phyloP scores from a whole-genome alignment of 1,140 invertebrate species.

The Orchestia grillus region DNA sequence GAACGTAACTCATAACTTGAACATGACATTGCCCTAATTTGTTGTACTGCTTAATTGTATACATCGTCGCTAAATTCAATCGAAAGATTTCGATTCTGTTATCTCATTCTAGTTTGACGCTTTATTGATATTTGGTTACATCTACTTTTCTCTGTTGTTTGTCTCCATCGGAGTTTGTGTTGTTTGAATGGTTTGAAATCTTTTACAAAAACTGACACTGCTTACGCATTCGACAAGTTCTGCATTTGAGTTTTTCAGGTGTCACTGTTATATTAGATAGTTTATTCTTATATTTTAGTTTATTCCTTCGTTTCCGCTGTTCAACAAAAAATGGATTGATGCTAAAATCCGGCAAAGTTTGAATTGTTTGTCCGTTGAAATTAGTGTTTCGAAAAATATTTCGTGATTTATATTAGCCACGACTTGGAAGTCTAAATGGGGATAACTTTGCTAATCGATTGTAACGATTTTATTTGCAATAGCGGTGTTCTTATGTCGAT shows the following conservation, averaged over 20 bases:
- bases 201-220: background rate
- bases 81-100: background rate
- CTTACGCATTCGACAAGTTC: background rate
- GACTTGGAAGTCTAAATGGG: background rate
- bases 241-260: background rate
- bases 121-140: background rate
- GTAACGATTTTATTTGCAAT: background rate
- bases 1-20: background rate
- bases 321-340: background rate
- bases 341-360: no score
- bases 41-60: background rate
- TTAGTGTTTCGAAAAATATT: background rate
- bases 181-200: background rate
- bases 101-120: background rate
- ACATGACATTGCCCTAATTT: background rate
- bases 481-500: background rate
- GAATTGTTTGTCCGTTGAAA: no score
- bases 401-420: background rate
- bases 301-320: background rate
- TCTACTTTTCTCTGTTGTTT: background rate
- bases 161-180: background rate
- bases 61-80: background rate
- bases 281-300: background rate
- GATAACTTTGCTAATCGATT: background rate
- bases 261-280: no score